These are phyloP conservation scores for Teleogryllus oceanicus DNA, from an alignment of 2,888 invertebrate genomes.

Conservation along the genomic window DNA sequence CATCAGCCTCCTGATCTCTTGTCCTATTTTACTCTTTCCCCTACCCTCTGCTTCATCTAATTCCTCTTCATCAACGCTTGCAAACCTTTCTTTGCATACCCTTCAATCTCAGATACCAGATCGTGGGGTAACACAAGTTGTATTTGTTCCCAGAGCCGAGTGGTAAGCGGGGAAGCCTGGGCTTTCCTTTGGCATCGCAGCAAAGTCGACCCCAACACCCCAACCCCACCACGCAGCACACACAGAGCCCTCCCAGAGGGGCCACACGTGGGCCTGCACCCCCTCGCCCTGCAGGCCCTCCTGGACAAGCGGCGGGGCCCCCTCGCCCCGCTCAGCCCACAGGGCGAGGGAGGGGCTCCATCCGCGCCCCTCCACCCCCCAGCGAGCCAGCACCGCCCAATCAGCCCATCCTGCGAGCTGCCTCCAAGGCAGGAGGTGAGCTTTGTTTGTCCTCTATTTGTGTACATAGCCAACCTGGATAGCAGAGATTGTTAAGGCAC, in stretches of 20 bases:
- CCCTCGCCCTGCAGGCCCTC: constrained; percentile 34
- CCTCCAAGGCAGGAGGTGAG: constrained; percentile 38
- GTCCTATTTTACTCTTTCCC: too few species aligned
- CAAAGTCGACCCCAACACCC: background rate
- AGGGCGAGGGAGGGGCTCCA: constrained; percentile 39
- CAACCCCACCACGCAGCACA: constrained; percentile 21
- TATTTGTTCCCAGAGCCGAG: background rate
- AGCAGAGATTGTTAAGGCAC: too few species aligned
- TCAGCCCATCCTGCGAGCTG: constrained; percentile 45
- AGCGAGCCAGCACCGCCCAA: constrained; percentile 51
- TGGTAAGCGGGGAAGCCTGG: background rate
- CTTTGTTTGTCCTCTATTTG: too few species aligned
- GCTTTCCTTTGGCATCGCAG: background rate
- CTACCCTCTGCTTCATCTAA: too few species aligned
- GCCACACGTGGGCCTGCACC: constrained; percentile 34
- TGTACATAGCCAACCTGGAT: too few species aligned
- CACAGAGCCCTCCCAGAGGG: too few species aligned
- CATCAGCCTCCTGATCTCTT: too few species aligned
- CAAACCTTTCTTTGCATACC: too few species aligned
- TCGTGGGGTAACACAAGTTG: too few species aligned
- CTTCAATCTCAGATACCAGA: too few species aligned
- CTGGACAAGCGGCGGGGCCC: constrained; percentile 31
- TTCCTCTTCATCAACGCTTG: too few species aligned
- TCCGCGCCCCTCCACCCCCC: constrained; percentile 50
- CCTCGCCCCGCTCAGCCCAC: constrained; percentile 27